Percentiles rank a stretch among this genome's conserved stretches.
phyloP scores from a whole-genome alignment of 1,140 invertebrate species.

The Palaemon carinicauda region DNA sequence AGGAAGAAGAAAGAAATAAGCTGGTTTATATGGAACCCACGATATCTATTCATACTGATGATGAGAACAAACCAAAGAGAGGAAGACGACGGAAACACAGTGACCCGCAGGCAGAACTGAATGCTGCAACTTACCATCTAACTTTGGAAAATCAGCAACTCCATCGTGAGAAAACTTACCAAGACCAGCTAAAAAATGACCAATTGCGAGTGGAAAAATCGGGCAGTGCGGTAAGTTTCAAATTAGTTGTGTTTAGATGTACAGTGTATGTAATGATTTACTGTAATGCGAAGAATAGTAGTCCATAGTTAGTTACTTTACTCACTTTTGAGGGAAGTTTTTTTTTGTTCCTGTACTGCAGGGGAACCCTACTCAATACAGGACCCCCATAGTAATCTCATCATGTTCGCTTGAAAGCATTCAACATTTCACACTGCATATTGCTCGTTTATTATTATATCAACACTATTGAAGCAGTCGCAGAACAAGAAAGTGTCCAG shows the following conservation, averaged over 20 bases:
- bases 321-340: too few relatives aligned
- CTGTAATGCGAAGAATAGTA: background rate
- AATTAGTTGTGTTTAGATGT: background rate
- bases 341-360: too few relatives aligned
- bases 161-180: background rate
- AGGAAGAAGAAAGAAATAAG: conserved; percentile 18
- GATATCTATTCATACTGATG: background rate
- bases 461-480: too few relatives aligned
- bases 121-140: conserved; percentile 35
- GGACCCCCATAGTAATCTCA: too few relatives aligned
- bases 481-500: too few relatives aligned
- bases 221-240: too few relatives aligned
- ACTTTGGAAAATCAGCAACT: conserved; percentile 37
- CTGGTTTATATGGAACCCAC: background rate
- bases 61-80: conserved; percentile 13
- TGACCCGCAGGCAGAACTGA: conserved; percentile 26
- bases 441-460: too few relatives aligned
- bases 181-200: too few relatives aligned
- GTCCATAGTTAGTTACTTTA: background rate
- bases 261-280: background rate
- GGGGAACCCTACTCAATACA: too few relatives aligned
- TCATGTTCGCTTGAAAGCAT: too few relatives aligned
- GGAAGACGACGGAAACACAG: conserved; percentile 18
- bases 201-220: too few relatives aligned
- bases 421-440: too few relatives aligned